These are phyloP conservation scores for Drosophila nannoptera DNA, from an alignment of 1,140 invertebrate genomes.

Conservation along the genomic window DNA sequence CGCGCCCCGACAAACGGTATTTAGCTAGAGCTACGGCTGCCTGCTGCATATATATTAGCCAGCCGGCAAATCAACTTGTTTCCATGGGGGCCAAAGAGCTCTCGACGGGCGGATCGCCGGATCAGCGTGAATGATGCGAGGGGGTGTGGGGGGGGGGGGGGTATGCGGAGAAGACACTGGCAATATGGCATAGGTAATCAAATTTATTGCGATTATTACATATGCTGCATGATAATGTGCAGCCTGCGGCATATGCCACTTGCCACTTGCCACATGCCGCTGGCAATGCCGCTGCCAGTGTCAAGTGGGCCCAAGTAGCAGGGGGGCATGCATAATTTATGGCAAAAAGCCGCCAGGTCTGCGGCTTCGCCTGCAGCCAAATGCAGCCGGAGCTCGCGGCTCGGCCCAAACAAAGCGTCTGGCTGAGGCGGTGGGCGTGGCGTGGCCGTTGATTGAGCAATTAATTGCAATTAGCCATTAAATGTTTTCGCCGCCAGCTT, in stretches of 20 bases:
- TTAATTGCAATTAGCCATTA: conserved; percentile 47
- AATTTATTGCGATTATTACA: conserved; percentile 51
- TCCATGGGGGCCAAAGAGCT: neutral
- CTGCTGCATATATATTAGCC: conserved; percentile 31
- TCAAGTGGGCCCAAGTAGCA: conserved; percentile 31
- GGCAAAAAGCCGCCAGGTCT: conserved; percentile 17
- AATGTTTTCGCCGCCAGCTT: conserved; percentile 11
- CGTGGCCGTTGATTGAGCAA: conserved; percentile 38
- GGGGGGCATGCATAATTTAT: conserved; percentile 47
- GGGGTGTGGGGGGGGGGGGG: neutral
- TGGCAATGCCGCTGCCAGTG: conserved; percentile 13
- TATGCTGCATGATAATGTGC: conserved; percentile 44
- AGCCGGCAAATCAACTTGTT: conserved; percentile 9
- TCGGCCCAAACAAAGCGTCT: neutral
- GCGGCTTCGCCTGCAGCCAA: neutral
- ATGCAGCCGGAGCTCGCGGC: neutral
- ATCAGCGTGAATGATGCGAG: neutral
- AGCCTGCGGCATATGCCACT: conserved; percentile 3
- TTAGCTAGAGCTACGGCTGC: conserved; percentile 15
- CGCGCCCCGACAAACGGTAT: neutral
- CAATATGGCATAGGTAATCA: conserved; percentile 49
- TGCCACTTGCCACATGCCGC: conserved; percentile 5
- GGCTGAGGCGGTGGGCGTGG: neutral
- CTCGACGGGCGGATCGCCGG: neutral
- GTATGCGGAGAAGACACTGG: conserved; percentile 6